A percentile compares a stretch with the other conserved stretches of the same genome.
phyloP scores from a whole-genome alignment of 2,888 invertebrate species.

The Plagiodera versicolora region DNA sequence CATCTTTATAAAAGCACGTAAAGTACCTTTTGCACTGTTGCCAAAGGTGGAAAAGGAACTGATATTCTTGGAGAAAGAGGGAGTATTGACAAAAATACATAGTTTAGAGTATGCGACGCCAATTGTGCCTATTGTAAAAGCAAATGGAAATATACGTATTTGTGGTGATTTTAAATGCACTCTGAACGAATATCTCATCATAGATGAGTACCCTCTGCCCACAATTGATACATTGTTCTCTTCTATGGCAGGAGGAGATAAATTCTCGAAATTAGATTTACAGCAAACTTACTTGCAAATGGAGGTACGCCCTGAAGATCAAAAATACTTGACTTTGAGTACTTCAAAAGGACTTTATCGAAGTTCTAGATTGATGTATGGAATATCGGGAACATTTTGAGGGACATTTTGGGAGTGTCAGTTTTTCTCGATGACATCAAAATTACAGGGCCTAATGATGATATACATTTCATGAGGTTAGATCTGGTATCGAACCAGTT shows the following conservation, averaged over 20 bases:
- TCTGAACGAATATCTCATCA: conserved; percentile 14
- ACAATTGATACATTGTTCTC: conserved; percentile 28
- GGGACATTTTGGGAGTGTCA: conserved; percentile 37
- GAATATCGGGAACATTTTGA: conserved; percentile 38
- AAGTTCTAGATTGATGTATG: conserved; percentile 44
- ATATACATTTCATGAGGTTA: conserved; percentile 34
- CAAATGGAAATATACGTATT: conserved; percentile 18
- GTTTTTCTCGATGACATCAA: conserved; percentile 44
- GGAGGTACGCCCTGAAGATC: conserved; percentile 42
- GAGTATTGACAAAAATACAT: conserved; percentile 26
- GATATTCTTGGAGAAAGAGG: conserved; percentile 18
- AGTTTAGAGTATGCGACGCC: conserved; percentile 28
- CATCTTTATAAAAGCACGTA: conserved; percentile 21
- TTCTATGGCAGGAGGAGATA: conserved; percentile 35
- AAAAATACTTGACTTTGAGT: conserved; percentile 43
- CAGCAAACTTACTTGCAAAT: conserved; percentile 46
- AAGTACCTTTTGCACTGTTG: conserved; percentile 15
- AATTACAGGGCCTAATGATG: conserved; percentile 34
- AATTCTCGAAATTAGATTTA: conserved; percentile 38
- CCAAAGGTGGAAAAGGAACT: conserved; percentile 12
- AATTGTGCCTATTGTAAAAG: conserved; percentile 26
- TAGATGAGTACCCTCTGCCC: conserved; percentile 22
- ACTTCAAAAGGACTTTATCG: conserved; percentile 46
- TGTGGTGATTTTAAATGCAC: conserved; percentile 25
- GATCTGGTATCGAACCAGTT: conserved; percentile 21